Evolutionary conservation across 2,113 vertebrate species (phyloP), one percentile per base, ranked within the genome.

Genomic region (Paralichthys olivaceus): DNA sequence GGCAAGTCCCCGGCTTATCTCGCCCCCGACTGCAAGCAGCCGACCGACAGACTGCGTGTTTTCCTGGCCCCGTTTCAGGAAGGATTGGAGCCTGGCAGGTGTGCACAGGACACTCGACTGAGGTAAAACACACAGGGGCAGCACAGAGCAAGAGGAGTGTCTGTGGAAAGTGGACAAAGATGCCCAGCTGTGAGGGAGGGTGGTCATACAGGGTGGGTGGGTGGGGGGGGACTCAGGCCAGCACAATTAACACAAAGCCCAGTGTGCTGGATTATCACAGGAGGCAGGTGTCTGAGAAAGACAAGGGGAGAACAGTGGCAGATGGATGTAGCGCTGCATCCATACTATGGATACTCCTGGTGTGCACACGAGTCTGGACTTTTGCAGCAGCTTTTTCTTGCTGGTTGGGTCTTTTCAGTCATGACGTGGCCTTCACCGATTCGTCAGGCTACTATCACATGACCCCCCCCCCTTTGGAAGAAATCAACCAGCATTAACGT

Each of bases 281-380:
- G n/a, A 71, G 84, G 88, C 90, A 89, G 84, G 87, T 88, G 90
- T 89, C 74, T 61, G 49, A 12, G 63, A 72, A 70, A 79, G 68
- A 74, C 40, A 4, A 29, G 62, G 65, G 56, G 22, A 40, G 72
- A 72, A 71, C 74, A 71, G 81, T 70, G 81, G 73, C 90, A 91
- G 89, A 88, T 90, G 88, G 87, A 74, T 47, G 51, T 1, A 49
- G 58, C 51, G 25, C 1, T 22, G 78, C 43, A 54, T 80, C 61
- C n/a, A 14, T 3, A 53, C 12, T 23, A 3, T 13, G 37, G 11
- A 12, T 3, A 4, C 12, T 0, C 11, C 12, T 13, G 37, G 37
- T 40, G 37, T 13, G 0, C 12, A 4, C 37, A 40, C 32, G 8
- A 34, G 9, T 34, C 8, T 34, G 32, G 32, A 34, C n/a, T n/a